Percentiles rank a stretch among this genome's conserved stretches.
phyloP scores from a whole-genome alignment of 2,797 vertebrate species.

The Arctocebus calabarensis region DNA sequence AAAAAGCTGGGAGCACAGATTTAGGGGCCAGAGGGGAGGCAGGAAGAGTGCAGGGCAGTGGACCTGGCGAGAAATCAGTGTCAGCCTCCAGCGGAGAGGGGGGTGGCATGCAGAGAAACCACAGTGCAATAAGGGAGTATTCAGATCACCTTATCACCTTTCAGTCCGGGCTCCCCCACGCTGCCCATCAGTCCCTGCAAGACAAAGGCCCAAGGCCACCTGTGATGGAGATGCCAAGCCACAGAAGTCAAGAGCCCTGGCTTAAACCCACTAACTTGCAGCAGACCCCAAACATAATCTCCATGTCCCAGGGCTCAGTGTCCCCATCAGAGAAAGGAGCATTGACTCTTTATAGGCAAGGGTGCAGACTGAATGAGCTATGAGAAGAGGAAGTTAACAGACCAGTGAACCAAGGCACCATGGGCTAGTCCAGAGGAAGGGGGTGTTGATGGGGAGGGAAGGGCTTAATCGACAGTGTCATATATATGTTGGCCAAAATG shows the following conservation, averaged over 20 bases:
- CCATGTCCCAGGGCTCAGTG: neutral
- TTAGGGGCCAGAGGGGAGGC: neutral
- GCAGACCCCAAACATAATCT: neutral
- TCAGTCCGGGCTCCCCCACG: conserved; percentile 99
- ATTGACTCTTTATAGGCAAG: neutral
- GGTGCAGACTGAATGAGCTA: neutral
- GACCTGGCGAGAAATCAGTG: conserved; percentile 38
- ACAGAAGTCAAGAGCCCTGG: neutral
- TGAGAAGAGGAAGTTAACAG: accelerated
- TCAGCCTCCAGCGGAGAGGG: conserved; percentile 51
- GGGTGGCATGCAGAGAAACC: conserved; percentile 89
- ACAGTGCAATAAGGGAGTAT: conserved; percentile 94
- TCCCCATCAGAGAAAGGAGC: neutral
- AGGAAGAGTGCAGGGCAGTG: neutral
- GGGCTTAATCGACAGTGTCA: accelerated
- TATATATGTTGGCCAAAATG: accelerated
- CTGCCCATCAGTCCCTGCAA: conserved; percentile 97
- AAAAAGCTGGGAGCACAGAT: neutral
- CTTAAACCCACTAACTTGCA: neutral
- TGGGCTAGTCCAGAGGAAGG: neutral
- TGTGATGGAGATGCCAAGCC: neutral
- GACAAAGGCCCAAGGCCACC: conserved; percentile 69
- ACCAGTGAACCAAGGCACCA: neutral
- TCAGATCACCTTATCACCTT: conserved; percentile 99
- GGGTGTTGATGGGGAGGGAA: neutral